A percentile compares a stretch with the other conserved stretches of the same genome.
Evolutionary conservation across 2,113 vertebrate genomes (phyloP).

Genomic region (Pelecanoides urinatrix): DNA sequence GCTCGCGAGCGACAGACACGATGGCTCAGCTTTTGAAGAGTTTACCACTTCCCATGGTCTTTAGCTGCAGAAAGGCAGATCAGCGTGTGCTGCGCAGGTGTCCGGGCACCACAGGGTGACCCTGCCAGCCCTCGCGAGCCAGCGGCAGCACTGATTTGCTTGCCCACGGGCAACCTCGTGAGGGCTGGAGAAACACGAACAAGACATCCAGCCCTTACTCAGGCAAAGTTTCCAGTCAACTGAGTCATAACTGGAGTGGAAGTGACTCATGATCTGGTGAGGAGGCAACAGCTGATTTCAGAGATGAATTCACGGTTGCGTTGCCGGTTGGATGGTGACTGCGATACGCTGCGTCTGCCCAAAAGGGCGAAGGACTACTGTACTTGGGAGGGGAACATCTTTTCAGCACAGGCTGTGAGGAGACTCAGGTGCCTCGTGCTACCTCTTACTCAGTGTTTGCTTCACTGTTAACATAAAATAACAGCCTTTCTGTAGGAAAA

Average conservation of each 20-base stretch:
- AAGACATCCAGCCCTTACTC: neutral
- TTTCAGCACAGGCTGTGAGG: neutral
- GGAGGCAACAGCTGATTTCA: neutral
- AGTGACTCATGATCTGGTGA: neutral
- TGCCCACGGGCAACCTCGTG: rapidly evolving
- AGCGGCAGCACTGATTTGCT: rapidly evolving
- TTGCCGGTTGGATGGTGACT: neutral
- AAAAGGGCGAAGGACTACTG: rapidly evolving
- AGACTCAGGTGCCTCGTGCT: rapidly evolving
- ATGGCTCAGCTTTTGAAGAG: rapidly evolving
- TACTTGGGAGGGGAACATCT: neutral
- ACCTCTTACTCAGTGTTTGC: neutral
- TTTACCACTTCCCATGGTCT: rapidly evolving
- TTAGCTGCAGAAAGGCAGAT: too few relatives aligned
- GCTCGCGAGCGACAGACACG: neutral
- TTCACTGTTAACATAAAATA: neutral
- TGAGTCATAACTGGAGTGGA: neutral
- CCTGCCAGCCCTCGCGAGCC: rapidly evolving
- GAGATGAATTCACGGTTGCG: rapidly evolving
- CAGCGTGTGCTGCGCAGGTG: rapidly evolving
- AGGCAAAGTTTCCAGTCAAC: neutral
- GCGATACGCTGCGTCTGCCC: neutral
- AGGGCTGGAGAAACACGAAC: rapidly evolving
- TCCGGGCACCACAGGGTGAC: neutral
- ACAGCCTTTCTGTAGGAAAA: neutral